Conservation (phyloP, 2,113 vertebrate genomes). For the Platichthys flesus region DNA sequence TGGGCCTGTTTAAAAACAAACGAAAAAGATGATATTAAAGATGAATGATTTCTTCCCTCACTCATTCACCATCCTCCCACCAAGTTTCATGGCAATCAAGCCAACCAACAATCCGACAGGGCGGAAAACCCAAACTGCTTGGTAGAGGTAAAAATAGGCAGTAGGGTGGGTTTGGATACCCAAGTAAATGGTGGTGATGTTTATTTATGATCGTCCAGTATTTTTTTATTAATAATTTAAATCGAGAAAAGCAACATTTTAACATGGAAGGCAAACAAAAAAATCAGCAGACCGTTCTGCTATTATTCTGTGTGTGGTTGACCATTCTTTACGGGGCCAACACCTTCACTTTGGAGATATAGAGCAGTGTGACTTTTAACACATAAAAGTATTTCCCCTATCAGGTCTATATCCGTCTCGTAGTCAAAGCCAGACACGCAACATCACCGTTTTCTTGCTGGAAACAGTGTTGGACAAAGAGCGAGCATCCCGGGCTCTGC, state of each 20-base stretch:
- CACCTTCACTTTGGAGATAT: not conserved
- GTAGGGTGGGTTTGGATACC: too few relatives aligned
- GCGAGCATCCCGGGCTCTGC: constrained; percentile 69
- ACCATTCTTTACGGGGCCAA: constrained; percentile 4
- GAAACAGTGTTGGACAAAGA: constrained; percentile 70
- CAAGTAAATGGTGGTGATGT: too few relatives aligned
- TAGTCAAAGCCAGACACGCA: constrained; percentile 36
- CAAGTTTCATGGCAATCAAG: too few relatives aligned
- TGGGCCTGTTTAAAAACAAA: too few relatives aligned
- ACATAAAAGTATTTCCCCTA: constrained; percentile 36
- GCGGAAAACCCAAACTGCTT: too few relatives aligned
- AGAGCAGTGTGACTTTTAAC: constrained; percentile 18
- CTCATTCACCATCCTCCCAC: too few relatives aligned
- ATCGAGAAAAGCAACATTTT: not conserved
- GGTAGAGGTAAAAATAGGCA: too few relatives aligned
- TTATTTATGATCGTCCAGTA: too few relatives aligned
- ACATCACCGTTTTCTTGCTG: constrained; percentile 61
- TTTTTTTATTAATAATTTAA: too few relatives aligned
- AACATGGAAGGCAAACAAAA: not conserved
- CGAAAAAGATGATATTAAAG: too few relatives aligned
- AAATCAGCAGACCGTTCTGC: not conserved
- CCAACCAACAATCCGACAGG: too few relatives aligned
- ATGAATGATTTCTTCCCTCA: too few relatives aligned
- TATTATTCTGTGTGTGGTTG: constrained; percentile 13
- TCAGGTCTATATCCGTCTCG: constrained; percentile 6